Percentiles rank a stretch among this genome's conserved stretches.
Evolutionary conservation across 2,113 vertebrate genomes (phyloP).

Genomic region (Sarotherodon lohbergeri): DNA sequence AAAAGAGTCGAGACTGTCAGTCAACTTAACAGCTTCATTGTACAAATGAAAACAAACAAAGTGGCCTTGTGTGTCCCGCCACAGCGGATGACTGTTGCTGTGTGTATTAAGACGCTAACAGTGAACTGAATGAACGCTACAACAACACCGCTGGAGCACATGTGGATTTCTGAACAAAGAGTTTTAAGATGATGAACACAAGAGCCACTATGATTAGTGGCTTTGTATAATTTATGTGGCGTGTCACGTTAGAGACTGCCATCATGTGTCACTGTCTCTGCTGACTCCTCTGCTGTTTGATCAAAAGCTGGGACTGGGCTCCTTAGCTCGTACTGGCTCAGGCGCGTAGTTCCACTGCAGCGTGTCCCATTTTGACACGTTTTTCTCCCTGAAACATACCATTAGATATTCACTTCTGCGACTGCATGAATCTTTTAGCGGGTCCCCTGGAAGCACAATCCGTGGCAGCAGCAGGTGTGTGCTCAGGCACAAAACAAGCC

Average conservation of each 20-base stretch:
- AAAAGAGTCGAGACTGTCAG: constrained; percentile 6
- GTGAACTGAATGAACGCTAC: neutral
- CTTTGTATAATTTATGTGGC: constrained; percentile 30
- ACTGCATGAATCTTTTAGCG: constrained; percentile 39
- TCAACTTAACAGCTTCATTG: constrained; percentile 38
- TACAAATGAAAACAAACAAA: constrained; percentile 27
- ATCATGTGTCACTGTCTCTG: neutral
- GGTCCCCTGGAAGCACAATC: neutral
- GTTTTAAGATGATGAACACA: constrained; percentile 7
- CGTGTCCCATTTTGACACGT: constrained; percentile 5
- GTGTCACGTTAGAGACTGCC: constrained; percentile 7
- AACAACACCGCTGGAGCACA: neutral
- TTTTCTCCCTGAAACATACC: neutral
- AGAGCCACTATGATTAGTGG: neutral
- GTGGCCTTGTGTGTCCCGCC: constrained; percentile 2
- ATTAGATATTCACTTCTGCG: constrained; percentile 29
- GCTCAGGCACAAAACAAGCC: neutral
- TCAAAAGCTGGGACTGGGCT: neutral
- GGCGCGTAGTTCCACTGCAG: neutral
- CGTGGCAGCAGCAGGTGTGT: neutral
- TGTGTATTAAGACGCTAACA: neutral
- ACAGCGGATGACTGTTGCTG: neutral
- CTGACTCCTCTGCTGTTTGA: neutral
- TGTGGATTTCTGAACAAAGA: neutral
- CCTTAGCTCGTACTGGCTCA: neutral